Base-by-base conservation (phyloP, 2,113 vertebrate species). In the Rhea pennata region DNA sequence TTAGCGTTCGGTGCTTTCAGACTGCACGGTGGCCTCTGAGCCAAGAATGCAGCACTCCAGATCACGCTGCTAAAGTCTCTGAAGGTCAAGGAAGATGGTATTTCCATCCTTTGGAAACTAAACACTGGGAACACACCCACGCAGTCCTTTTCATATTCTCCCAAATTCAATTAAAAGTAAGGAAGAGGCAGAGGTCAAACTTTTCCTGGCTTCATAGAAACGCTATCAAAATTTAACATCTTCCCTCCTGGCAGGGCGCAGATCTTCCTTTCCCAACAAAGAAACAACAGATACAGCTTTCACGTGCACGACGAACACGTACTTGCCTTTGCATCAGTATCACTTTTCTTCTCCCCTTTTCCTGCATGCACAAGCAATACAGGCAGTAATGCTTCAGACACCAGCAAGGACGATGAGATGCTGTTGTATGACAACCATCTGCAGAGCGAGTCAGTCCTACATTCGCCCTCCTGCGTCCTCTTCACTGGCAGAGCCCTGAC, bases 51-150 rank as follows among this genome's bases (percentile, higher is more conserved):
- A 5, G 80, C 3, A 2, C 92, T 86, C 88, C 88, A 87, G 91
- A 89, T 93, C 85, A 83, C 0, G 1, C 87, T 71, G 75, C 65
- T 79, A 10, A 91, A 92, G 39, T 66, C 92, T 73, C 77, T 3
- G 82, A 95, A 95, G 93, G 92, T 75, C 58, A n/a, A 95, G 79
- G 78, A 87, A 93, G 95, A 97, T 93, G 89, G 26, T 87, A 95
- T 95, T 97, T 98, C 96, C 97, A 97, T 97, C 95, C 88, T 97
- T 96, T 94, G 92, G 96, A 97, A 98, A 96, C 64, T 1, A 82
- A 95, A 77, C 11, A 66, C 89, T 92, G 96, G 92, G 94, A 96
- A 95, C 92, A 96, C 93, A 79, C 96, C 95, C 94, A 92, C 96
- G 82, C 96, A 94, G 95, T 87, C 96, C 94, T 92, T 97, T 96